These are phyloP conservation scores for Spinus pinus DNA, from an alignment of 2,797 vertebrate genomes.

Conservation along the genomic window DNA sequence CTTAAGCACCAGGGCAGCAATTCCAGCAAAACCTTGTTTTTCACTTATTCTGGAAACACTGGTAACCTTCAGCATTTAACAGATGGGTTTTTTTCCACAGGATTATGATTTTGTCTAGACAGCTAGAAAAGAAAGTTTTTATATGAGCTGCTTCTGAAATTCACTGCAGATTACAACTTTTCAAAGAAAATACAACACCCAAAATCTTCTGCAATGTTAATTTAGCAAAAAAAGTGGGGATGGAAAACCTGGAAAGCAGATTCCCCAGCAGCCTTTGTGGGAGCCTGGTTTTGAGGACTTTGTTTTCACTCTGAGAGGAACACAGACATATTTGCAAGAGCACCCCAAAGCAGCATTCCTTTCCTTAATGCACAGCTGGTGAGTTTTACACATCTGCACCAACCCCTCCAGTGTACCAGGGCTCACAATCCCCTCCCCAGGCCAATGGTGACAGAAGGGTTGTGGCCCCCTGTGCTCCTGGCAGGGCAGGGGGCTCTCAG, in stretches of 20 bases:
- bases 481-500: not conserved
- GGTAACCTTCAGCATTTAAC: not conserved
- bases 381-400: not conserved
- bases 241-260: not conserved
- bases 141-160: not conserved
- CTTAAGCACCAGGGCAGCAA: not conserved
- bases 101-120: conserved; percentile 2
- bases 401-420: not conserved
- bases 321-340: not conserved
- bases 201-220: not conserved
- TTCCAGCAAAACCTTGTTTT: not conserved
- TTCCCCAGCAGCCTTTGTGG: not conserved
- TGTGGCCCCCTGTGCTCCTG: not conserved
- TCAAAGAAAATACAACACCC: not conserved
- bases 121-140: not conserved
- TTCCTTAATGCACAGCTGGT: not conserved
- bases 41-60: not conserved
- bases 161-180: not conserved
- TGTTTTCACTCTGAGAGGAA: not conserved
- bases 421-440: not conserved
- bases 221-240: not conserved
- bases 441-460: not conserved
- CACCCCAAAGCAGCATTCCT: not conserved
- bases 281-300: not conserved
- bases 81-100: not conserved